Percentiles rank a stretch among this genome's conserved stretches.
These are phyloP conservation scores for Phrynosoma platyrhinos DNA, from an alignment of 2,113 vertebrate genomes.

Conservation along the genomic window DNA sequence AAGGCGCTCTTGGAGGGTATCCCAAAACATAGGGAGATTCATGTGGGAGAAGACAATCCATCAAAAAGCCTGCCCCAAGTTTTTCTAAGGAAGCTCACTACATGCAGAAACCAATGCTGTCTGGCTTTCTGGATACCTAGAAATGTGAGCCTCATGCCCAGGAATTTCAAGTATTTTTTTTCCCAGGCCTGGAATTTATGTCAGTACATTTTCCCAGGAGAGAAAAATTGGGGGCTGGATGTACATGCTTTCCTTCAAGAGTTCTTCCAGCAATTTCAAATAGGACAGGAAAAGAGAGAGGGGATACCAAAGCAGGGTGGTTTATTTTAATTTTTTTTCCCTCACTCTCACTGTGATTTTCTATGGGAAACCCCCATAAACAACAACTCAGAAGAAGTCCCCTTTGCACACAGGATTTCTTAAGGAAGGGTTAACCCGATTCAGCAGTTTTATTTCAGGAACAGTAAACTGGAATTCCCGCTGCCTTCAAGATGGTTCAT, in stretches of 20 bases:
- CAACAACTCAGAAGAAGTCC: too few relatives aligned
- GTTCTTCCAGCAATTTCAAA: neutral
- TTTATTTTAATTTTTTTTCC: neutral
- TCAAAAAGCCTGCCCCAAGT: too few relatives aligned
- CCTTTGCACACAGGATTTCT: neutral
- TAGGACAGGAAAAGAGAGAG: too few relatives aligned
- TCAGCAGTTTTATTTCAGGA: slow-evolving; percentile 40
- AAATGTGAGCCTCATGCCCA: neutral
- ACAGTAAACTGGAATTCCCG: neutral
- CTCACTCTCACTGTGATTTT: neutral
- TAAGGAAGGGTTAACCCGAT: neutral
- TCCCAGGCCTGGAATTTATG: neutral
- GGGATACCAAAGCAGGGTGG: neutral
- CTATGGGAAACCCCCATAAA: neutral
- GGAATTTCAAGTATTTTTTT: neutral
- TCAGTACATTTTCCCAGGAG: neutral
- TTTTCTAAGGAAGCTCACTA: neutral
- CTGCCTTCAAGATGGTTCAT: slow-evolving; percentile 57
- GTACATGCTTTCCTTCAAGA: neutral
- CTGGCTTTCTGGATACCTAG: neutral
- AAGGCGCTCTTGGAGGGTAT: too few relatives aligned
- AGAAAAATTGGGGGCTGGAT: neutral
- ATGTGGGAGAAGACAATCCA: too few relatives aligned
- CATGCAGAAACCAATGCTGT: neutral
- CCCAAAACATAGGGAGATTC: too few relatives aligned